Conservation (phyloP, 2,113 vertebrate species). For the Pachypanchax playfairii region DNA sequence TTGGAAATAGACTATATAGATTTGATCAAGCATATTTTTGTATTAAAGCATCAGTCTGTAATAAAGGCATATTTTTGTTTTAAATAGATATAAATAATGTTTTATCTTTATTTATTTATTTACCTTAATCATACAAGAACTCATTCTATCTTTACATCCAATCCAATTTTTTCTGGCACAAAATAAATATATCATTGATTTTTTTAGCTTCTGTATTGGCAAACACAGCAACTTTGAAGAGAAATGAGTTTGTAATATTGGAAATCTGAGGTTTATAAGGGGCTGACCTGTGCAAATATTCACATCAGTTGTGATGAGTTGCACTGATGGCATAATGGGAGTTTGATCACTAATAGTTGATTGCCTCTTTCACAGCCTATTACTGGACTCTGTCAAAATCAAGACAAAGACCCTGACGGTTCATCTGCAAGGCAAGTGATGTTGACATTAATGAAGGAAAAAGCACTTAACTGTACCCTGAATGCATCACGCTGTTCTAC, state of each 20-base stretch:
- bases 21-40: too few species aligned
- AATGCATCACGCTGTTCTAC: background rate
- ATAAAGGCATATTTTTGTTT: too few species aligned
- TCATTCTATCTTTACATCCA: background rate
- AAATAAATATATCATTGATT: conserved; percentile 13
- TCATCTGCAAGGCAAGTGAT: conserved; percentile 24
- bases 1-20: too few species aligned
- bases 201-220: conserved; percentile 3
- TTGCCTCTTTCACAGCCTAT: conserved; percentile 31
- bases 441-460: background rate
- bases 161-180: background rate
- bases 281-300: conserved; percentile 9
- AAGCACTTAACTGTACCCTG: background rate
- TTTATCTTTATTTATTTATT: too few species aligned
- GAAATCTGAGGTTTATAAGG: background rate
- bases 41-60: too few species aligned
- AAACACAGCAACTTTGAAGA: background rate
- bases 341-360: conserved; percentile 48
- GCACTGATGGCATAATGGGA: conserved; percentile 24
- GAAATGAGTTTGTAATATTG: background rate
- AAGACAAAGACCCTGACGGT: background rate
- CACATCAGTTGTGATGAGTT: conserved; percentile 10
- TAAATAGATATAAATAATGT: too few species aligned
- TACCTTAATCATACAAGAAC: background rate
- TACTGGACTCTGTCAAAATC: background rate